Conservation (phyloP, 2,797 vertebrate genomes). For the Potorous gilbertii region DNA sequence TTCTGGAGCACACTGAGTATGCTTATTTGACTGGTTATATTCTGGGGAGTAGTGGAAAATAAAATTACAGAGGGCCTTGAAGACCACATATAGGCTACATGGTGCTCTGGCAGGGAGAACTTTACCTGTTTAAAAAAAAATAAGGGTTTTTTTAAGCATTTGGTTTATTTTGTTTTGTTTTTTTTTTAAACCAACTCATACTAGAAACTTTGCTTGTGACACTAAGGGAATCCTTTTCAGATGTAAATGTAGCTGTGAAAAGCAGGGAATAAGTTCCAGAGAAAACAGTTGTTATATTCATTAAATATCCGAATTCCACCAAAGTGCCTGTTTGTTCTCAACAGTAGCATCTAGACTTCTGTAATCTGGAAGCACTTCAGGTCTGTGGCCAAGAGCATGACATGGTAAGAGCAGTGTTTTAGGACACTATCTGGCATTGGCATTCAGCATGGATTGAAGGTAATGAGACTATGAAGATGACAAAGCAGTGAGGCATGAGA, state of each 20-base stretch:
- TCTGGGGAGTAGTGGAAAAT: accelerated
- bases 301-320: neutral
- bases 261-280: neutral
- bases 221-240: neutral
- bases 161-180: neutral
- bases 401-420: neutral
- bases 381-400: neutral
- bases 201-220: neutral
- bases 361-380: neutral
- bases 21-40: accelerated
- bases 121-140: neutral
- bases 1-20: neutral
- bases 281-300: neutral
- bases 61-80: neutral
- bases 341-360: neutral
- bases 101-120: neutral
- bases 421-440: neutral
- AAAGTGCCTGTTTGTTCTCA: neutral
- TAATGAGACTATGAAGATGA: too few species aligned
- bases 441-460: accelerated
- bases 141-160: neutral
- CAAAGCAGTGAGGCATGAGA: neutral
- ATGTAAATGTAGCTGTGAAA: neutral
- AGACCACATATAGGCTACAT: neutral
- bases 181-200: neutral